Evolutionary conservation across 35 echinoderm and acorn worm species (phyloP), one percentile per base, ranked within the genome.

Genomic region (Apostichopus japonicus): DNA sequence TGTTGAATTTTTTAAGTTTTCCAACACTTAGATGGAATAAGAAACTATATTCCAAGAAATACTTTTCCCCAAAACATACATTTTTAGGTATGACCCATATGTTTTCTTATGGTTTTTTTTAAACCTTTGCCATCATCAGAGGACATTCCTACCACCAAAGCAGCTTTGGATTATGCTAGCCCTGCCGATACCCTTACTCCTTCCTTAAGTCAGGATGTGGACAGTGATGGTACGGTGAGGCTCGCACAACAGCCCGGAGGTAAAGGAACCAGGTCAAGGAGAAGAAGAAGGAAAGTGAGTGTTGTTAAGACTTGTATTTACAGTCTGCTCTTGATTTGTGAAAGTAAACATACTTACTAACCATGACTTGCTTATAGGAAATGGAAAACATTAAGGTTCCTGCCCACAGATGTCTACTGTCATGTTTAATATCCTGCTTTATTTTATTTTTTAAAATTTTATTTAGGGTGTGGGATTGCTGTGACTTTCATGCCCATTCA

Each of bases 131-230:
- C 15, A 75, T 75, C 15, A 75, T 5, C 53, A 57, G 81, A 58
- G 5, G 90, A 91, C 8, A 8, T 79, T 1, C 90, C 76, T 9
- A 79, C 90, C 73, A 78, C 25, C 6, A 91, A 91, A 79, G 15
- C 77, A 8, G 70, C 53, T 14, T 72, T 91, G 6, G 90, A 79
- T 58, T 91, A 91, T 79, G 58, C 92, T 55, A 90, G 93, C 61
- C 87, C 93, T 53, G 78, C 78, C 8, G 88, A 94, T 83, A 90
- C 93, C 58, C 79, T 94, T 58, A 94, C 93, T 23, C 93, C 93
- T 5, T 90, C 87, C 16, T 67, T 90, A n/a, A 94, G 93, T 78
- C 93, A 94, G 79, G 93, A 94, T 77, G 79, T 87, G 10, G 87
- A 94, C 13, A 94, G 77, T 21, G 86, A 87, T 17, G 93, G 79